These are phyloP conservation scores for Imbricaverruca yamaguchii DNA, from an alignment of 2,888 invertebrate species.

Conservation along the genomic window DNA sequence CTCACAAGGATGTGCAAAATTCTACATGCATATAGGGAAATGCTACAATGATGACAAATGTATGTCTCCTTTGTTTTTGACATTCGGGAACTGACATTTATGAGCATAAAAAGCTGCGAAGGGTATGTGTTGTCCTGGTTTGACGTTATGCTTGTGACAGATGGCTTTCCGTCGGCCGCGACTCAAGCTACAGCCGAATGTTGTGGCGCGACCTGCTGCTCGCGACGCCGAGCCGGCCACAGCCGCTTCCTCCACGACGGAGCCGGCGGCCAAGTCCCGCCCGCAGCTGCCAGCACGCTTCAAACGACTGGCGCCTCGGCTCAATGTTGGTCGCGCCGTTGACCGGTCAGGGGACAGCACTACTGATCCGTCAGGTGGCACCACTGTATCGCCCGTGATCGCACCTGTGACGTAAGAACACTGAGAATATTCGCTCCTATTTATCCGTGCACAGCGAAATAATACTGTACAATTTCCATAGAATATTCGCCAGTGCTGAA, in stretches of 20 bases:
- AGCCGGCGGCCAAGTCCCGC: constrained; percentile 5
- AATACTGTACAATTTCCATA: too few relatives aligned
- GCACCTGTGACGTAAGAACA: constrained; percentile 37
- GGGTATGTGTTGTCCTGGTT: too few relatives aligned
- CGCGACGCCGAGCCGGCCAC: constrained; percentile 40
- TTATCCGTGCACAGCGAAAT: too few relatives aligned
- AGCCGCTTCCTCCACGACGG: constrained; percentile 36
- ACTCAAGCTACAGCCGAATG: constrained; percentile 41
- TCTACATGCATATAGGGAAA: too few relatives aligned
- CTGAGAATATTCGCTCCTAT: too few relatives aligned
- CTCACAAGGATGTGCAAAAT: too few relatives aligned
- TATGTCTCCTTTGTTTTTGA: too few relatives aligned
- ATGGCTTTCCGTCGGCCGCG: constrained; percentile 38
- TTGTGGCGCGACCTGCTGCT: constrained; percentile 41
- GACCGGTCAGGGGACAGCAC: constrained; percentile 23
- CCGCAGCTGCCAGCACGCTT: constrained; percentile 36
- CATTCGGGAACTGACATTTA: too few relatives aligned
- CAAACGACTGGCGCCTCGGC: constrained; percentile 38
- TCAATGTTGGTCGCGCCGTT: constrained; percentile 38
- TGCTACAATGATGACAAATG: too few relatives aligned
- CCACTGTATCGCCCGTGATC: constrained; percentile 41
- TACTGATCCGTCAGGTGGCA: constrained; percentile 37
- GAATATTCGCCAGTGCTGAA: too few relatives aligned
- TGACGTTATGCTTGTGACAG: constrained; percentile 27
- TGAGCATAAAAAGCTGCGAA: too few relatives aligned